These are phyloP conservation scores for Apteryx owenii DNA, from an alignment of 2,113 vertebrate species.

Conservation along the genomic window DNA sequence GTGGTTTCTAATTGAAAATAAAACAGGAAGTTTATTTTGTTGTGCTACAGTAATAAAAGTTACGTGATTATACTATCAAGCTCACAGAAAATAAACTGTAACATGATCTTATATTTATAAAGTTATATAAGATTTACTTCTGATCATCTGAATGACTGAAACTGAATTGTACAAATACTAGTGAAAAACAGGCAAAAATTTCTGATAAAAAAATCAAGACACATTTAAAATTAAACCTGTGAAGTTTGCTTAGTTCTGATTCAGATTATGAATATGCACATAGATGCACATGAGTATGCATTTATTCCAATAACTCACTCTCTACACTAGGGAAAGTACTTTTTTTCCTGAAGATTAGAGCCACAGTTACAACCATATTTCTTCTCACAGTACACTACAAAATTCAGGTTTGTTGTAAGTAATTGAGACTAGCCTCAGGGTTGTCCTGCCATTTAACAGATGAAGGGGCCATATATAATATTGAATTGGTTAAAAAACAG, in stretches of 20 bases:
- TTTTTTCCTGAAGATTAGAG: not conserved
- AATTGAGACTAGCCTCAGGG: not conserved
- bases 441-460: not conserved
- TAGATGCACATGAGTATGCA: not conserved
- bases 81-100: not conserved
- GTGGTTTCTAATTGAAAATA: not conserved
- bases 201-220: not conserved
- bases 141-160: not conserved
- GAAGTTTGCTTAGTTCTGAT: not conserved
- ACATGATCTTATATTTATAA: fast-evolving
- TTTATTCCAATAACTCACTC: not conserved
- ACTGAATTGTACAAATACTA: not conserved
- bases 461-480: not conserved
- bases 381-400: not conserved
- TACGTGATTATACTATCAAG: not conserved
- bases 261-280: not conserved
- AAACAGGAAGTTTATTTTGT: not conserved
- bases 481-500: not conserved
- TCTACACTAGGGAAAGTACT: not conserved
- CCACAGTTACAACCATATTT: not conserved
- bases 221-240: not conserved
- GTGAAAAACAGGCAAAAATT: not conserved
- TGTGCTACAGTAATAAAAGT: not conserved
- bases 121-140: not conserved
- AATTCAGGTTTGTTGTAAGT: not conserved